Base-by-base conservation (phyloP, 2,888 invertebrate species). In the Patella depressa region DNA sequence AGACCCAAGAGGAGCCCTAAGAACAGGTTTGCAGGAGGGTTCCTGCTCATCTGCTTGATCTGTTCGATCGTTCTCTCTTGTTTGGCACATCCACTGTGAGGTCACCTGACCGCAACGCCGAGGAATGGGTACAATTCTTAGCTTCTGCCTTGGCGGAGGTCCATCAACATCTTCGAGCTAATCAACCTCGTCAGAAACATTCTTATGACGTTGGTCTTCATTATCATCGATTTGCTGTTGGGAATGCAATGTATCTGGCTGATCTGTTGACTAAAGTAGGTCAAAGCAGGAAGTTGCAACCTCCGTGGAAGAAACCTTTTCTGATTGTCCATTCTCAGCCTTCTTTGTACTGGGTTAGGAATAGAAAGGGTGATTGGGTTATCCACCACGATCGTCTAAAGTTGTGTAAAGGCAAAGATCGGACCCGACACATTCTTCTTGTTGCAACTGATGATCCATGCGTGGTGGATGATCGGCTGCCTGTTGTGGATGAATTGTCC, bases 191-290 rank as follows among this genome's bases (percentile, higher is more conserved):
- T 15, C 79, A 77, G 34, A 79, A 75, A 24, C 15, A 75, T 29
- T 72, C 24, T 24, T 79, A 77, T 57, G 79, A 77, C 71, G 15
- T 77, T 2, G 29, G 72, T 15, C 19, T 74, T 15, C 24, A 24
- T 24, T 24, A 24, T 24, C 24, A 24, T 24, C 24, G 24, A 1
- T 24, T 24, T 24, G 24, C 24, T 11, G 54, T 73, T 53, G 59
- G 78, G 11, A 75, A 75, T 45, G 17, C 71, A n/a, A 59, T 78
- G 0, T 76, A 55, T 19, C 17, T 57, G n/a, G 14, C 57, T 65
- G 75, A 78, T 29, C 73, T 75, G 2, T 72, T 75, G 0, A 78
- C 75, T n/a, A 76, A 73, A 15, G 69, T 78, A 24, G 57, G 57
- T n/a, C 57, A 57, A 57, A 57, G 57, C n/a, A 57, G 14, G 5